Evolutionary conservation across 2,113 vertebrate genomes (phyloP).

Genomic region (Macquaria ambigua): DNA sequence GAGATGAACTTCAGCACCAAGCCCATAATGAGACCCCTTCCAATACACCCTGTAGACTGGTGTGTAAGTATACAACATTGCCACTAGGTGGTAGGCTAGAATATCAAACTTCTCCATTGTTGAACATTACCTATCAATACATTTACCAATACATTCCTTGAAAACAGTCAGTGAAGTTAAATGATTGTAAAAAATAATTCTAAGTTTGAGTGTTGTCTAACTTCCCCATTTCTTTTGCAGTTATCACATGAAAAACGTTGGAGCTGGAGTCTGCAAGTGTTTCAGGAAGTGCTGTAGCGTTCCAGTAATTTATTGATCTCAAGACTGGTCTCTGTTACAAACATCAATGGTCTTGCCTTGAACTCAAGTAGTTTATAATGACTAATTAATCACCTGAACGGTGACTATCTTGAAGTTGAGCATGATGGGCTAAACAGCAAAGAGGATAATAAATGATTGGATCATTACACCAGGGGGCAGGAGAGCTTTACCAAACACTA

Average conservation of each 20-base stretch:
- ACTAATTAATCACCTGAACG: slow-evolving; percentile 13
- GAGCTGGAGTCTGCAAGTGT: not conserved
- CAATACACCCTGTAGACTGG: not conserved
- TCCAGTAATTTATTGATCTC: slow-evolving; percentile 27
- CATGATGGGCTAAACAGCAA: not conserved
- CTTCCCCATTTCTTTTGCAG: not conserved
- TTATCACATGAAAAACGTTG: not conserved
- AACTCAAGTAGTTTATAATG: slow-evolving; percentile 6
- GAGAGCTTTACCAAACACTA: slow-evolving; percentile 41
- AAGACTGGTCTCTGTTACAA: slow-evolving; percentile 6
- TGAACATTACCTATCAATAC: not conserved
- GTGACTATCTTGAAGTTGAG: not conserved
- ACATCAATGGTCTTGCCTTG: not conserved
- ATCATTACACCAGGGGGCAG: slow-evolving; percentile 61
- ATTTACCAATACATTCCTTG: not conserved
- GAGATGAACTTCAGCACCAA: not conserved
- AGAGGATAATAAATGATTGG: not conserved
- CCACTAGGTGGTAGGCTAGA: slow-evolving; percentile 72
- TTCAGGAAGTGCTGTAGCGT: not conserved
- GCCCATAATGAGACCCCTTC: not conserved
- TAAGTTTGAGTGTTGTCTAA: not conserved
- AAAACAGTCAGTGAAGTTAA: not conserved
- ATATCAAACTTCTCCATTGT: slow-evolving; percentile 22
- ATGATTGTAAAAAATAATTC: not conserved
- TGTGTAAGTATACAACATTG: not conserved